Conservation (phyloP, 2,113 vertebrate genomes). For the Ifrita kowaldi region DNA sequence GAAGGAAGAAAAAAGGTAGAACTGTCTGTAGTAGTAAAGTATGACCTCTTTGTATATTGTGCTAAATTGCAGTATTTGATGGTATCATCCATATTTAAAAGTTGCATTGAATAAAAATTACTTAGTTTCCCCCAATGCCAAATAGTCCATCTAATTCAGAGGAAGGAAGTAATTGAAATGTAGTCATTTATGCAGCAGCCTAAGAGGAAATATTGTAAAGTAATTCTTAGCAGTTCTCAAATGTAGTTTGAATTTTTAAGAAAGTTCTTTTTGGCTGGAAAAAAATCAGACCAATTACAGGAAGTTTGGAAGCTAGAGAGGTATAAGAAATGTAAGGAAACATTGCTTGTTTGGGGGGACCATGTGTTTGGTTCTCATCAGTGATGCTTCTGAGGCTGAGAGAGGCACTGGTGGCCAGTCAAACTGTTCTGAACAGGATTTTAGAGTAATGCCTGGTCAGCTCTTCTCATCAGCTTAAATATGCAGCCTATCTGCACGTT, state of each 20-base stretch:
- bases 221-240: conserved; percentile 10
- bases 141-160: conserved; percentile 4
- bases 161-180: conserved; percentile 33
- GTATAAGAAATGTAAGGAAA: conserved; percentile 6
- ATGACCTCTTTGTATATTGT: not conserved
- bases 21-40: not conserved
- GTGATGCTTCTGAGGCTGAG: conserved; percentile 16
- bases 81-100: not conserved
- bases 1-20: not conserved
- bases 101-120: not conserved
- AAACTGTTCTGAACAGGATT: conserved; percentile 6
- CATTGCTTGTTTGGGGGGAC: not conserved
- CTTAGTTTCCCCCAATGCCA: not conserved
- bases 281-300: not conserved
- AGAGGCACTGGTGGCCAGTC: conserved; percentile 19
- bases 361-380: conserved; percentile 51
- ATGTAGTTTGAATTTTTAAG: not conserved
- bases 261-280: not conserved
- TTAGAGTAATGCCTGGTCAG: not conserved
- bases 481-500: not conserved
- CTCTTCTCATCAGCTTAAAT: not conserved
- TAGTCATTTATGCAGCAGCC: conserved; percentile 3
- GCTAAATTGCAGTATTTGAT: not conserved
- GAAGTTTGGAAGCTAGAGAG: conserved; percentile 16
- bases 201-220: conserved; percentile 30